Base-by-base conservation (phyloP, 2,888 invertebrate genomes). In the Theretra japonica region DNA sequence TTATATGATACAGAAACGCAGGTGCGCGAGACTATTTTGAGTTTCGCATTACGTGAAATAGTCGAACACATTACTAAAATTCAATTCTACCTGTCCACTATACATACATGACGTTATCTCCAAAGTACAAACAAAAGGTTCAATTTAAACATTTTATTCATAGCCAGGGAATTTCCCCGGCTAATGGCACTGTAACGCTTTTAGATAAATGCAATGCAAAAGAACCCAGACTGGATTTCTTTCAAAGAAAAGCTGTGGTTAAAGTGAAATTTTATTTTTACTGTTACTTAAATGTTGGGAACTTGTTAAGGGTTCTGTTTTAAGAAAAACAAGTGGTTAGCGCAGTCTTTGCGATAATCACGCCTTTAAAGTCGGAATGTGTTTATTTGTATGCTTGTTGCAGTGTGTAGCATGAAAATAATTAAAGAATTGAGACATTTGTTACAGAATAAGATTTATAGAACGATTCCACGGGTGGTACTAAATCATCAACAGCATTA, bases 201-300 rank as follows among this genome's bases (percentile, higher is more conserved):
- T 62, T n/a, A 33, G 41, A 62, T 62, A 62, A 62, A 21, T 62
- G 62, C n/a, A 62, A 41, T 33, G 62, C 33, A 62, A 62, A 62
- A 60, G 60, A 41, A 58, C n/a, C 50, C 23, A 62, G 41, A 1
- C 62, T 11, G 41, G n/a, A n/a, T 58, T 58, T 62, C 21, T 33
- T 53, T 53, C 21, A 21, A 62, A 62, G 62, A 62, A 62, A 11
- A 23, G 17, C 23, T 58, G 58, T 25, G 58, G 58, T 58, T 23
- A 15, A 25, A 58, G 15, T 23, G 25, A 5, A 1, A 33, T 41
- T 62, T 62, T 30, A 62, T 33, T 33, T 21, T n/a, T 33, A 33
- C n/a, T 60, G 19, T 62, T 33, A 28, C 28, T 59, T 59, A 19
- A 6, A 19, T 19, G 19, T 19, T 28, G 19, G 19, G 19, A 30